Base-by-base conservation (phyloP, 2,888 invertebrate species). In the Synanthedon vespiformis region DNA sequence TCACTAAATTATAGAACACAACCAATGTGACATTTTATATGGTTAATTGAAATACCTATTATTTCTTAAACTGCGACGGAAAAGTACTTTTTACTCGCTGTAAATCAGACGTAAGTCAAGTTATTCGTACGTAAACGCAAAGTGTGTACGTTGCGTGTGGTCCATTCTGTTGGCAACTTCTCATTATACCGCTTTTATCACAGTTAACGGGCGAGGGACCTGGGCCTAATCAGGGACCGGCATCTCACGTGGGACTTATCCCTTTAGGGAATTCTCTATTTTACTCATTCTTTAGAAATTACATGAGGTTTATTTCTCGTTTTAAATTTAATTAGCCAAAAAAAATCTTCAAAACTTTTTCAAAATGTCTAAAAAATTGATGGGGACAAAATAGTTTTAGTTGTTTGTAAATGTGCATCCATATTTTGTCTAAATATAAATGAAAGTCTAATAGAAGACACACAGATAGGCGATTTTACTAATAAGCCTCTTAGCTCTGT, bases 281-380 rank as follows among this genome's bases (percentile, higher is more conserved):
- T 61, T 59, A 62, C 64, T 67, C 60, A 61, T 63, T 59, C 54
- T 54, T 53, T 55, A 57, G 58, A 66, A 65, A 69, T 60, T 68
- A 67, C 56, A 50, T 40, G 27, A 56, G 53, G 58, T 59, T 55
- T 61, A 62, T 59, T 48, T 57, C 53, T 52, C 54, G 41, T 52
- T 55, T 52, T 57, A 59, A 63, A 58, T 66, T 63, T 62, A 68
- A 68, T 67, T 63, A 68, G 63, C 65, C 59, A 44, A 48, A 52
- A 13, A 13, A 8, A 44, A 44, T n/a, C n/a, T n/a, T n/a, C n/a
- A 14, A 13, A 44, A 13, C 2, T 12, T n/a, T n/a, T n/a, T 44
- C 11, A 34, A 48, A 18, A 48, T 11, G 16, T 14, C 11, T 48
- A 18, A 18, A 48, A 8, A 12, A 4, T 48, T 2, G 8, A 34